Evolutionary conservation across 1,140 invertebrate genomes (phyloP).

Genomic region (Macrotrachela quadricornifera): DNA sequence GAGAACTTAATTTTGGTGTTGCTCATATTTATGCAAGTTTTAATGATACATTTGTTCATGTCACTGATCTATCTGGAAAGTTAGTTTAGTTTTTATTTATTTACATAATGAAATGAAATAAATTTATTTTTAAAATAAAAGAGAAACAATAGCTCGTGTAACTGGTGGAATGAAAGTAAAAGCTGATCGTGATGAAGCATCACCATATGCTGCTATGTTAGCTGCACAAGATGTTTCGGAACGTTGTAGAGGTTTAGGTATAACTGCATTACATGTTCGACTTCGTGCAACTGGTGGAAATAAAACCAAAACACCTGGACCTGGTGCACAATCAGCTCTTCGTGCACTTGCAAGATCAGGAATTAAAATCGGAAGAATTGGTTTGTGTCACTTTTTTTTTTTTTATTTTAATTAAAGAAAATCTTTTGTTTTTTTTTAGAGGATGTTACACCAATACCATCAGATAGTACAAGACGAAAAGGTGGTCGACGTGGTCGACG

Average conservation of each 20-base stretch:
- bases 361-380: slow-evolving; percentile 98
- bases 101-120: neutral
- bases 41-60: slow-evolving; percentile 99
- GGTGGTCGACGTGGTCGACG: slow-evolving; percentile 94
- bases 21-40: slow-evolving; percentile 98
- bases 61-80: slow-evolving; percentile 90
- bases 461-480: slow-evolving; percentile 93
- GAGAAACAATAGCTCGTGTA: slow-evolving; percentile 91
- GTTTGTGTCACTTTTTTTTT: slow-evolving; percentile 15
- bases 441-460: slow-evolving; percentile 97
- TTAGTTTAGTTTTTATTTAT: slow-evolving; percentile 22
- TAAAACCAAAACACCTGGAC: slow-evolving; percentile 47
- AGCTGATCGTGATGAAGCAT: slow-evolving; percentile 96
- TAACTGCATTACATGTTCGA: slow-evolving; percentile 93
- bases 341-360: slow-evolving; percentile 86
- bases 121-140: slow-evolving; percentile 17
- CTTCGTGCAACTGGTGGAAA: slow-evolving; percentile 92
- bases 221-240: slow-evolving; percentile 99
- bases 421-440: slow-evolving; percentile 26
- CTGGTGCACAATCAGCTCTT: slow-evolving; percentile 89
- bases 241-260: slow-evolving; percentile 82
- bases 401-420: neutral
- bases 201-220: slow-evolving; percentile 99
- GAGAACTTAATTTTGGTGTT: slow-evolving; percentile 91
- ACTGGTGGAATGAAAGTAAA: slow-evolving; percentile 99